Percentiles rank a stretch among this genome's conserved stretches.
Conservation (phyloP, 2,113 vertebrate species). For the Octodon degus region DNA sequence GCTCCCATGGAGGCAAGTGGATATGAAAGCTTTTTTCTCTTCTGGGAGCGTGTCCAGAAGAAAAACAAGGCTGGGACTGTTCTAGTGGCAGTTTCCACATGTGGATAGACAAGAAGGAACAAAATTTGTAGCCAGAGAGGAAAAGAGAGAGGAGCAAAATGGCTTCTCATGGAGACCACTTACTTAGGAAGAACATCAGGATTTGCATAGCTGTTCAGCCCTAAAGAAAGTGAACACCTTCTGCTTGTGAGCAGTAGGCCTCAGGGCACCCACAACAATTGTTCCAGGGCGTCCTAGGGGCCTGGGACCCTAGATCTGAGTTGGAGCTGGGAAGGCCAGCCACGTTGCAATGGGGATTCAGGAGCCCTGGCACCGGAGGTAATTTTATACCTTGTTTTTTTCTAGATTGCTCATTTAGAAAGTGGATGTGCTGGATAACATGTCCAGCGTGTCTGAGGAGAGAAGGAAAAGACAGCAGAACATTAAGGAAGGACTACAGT, state of each 20-base stretch:
- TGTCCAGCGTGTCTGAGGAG: conserved; percentile 93
- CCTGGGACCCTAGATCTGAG: not conserved
- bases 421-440: conserved; percentile 88
- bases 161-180: not conserved
- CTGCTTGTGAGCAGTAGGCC: accelerated
- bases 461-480: conserved; percentile 94
- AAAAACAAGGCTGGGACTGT: conserved; percentile 48
- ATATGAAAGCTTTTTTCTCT: conserved; percentile 18
- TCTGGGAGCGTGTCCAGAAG: conserved; percentile 65
- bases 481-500: conserved; percentile 96
- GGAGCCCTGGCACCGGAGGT: not conserved
- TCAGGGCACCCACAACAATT: accelerated
- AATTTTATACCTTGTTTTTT: conserved; percentile 74
- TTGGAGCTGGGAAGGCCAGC: not conserved
- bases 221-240: too few relatives aligned
- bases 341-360: not conserved
- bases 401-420: conserved; percentile 86
- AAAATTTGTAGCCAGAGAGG: not conserved
- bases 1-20: not conserved
- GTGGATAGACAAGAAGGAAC: not conserved
- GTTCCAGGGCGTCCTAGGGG: accelerated
- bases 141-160: not conserved
- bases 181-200: not conserved
- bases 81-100: not conserved
- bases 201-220: not conserved